Percentiles rank a stretch among this genome's conserved stretches.
These are phyloP conservation scores for Apistogramma diplotaenia DNA, from an alignment of 2,113 vertebrate species.

Conservation along the genomic window DNA sequence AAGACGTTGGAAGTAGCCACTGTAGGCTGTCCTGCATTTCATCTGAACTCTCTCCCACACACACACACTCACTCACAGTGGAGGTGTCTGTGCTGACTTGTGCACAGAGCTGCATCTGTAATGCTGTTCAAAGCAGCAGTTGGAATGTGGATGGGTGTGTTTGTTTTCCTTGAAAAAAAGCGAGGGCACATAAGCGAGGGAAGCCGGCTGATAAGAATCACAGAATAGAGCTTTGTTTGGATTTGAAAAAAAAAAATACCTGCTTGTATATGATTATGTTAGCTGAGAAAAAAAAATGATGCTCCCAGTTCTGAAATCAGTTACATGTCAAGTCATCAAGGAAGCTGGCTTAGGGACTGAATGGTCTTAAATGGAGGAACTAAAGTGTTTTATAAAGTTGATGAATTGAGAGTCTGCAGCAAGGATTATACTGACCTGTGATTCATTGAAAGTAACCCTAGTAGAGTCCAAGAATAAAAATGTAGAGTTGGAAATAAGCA, in stretches of 20 bases:
- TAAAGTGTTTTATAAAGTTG: background rate
- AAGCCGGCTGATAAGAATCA: slow-evolving; percentile 43
- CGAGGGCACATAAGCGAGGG: background rate
- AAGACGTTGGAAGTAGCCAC: background rate
- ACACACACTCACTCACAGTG: background rate
- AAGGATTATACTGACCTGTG: background rate
- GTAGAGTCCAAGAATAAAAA: background rate
- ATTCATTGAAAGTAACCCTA: background rate
- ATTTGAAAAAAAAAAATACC: background rate
- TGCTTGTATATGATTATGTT: background rate
- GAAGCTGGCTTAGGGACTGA: background rate
- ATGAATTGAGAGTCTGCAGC: background rate
- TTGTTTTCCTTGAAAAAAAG: slow-evolving; percentile 50
- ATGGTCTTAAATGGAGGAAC: background rate
- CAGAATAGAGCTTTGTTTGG: slow-evolving; percentile 37
- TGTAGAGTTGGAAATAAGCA: background rate
- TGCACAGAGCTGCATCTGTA: slow-evolving; percentile 42
- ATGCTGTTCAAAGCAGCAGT: slow-evolving; percentile 9
- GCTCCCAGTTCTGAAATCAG: background rate
- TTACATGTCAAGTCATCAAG: background rate
- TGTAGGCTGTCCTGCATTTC: background rate
- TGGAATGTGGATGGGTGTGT: slow-evolving; percentile 65
- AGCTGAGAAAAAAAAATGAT: background rate
- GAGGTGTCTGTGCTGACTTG: background rate
- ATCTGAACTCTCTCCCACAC: background rate